Conservation (phyloP, 2,113 vertebrate species). For the Orientallactaga bullata region DNA sequence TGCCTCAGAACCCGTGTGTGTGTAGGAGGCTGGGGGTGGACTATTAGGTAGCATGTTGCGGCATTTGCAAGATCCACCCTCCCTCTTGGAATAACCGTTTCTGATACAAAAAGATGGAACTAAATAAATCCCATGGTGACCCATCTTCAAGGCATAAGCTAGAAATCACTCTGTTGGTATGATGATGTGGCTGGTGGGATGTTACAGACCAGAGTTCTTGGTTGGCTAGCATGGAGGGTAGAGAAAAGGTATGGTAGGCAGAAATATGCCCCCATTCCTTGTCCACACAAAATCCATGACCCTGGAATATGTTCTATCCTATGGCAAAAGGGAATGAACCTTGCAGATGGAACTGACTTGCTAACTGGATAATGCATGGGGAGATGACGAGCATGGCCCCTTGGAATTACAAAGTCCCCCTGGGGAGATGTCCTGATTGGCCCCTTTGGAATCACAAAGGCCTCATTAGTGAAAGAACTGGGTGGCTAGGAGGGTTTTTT, state of each 20-base stretch:
- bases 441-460: no score
- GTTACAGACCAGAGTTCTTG: rapidly evolving
- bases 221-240: rapidly evolving
- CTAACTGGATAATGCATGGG: no score
- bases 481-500: no score
- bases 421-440: no score
- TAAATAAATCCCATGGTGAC: not conserved
- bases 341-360: not conserved
- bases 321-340: not conserved
- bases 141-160: not conserved
- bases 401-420: rapidly evolving
- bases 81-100: not conserved
- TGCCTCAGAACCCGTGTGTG: no score
- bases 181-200: rapidly evolving
- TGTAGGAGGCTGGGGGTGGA: rapidly evolving
- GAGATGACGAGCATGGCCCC: rapidly evolving
- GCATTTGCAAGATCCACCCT: not conserved
- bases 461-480: not conserved
- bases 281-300: no score
- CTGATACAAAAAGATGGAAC: not conserved
- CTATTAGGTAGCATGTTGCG: rapidly evolving
- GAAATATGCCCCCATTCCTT: rapidly evolving
- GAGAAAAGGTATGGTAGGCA: not conserved
- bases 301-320: not conserved
- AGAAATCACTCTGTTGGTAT: not conserved